Conservation (phyloP, 2,797 vertebrate genomes). For the Semotilus atromaculatus region DNA sequence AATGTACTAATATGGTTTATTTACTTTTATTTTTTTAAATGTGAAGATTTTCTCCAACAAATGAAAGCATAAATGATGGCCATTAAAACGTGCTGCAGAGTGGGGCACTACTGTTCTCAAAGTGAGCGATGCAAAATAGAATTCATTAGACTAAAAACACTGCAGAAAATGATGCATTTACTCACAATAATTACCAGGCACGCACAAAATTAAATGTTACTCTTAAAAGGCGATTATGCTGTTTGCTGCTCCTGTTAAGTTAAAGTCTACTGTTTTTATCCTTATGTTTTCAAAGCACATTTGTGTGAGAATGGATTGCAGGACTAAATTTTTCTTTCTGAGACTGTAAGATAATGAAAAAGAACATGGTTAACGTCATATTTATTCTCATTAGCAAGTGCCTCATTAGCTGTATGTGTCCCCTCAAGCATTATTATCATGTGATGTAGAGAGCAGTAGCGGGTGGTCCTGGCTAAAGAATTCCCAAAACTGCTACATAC, state of each 20-base stretch:
- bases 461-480: conserved; percentile 30
- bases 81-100: not conserved
- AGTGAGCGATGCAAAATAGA: not conserved
- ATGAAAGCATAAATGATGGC: not conserved
- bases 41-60: not conserved
- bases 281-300: conserved; percentile 16
- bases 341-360: not conserved
- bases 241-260: not conserved
- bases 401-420: conserved; percentile 9
- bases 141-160: conserved; percentile 15
- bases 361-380: not conserved
- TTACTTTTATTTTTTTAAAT: no score
- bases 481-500: not conserved
- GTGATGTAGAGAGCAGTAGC: conserved; percentile 10
- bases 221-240: conserved; percentile 36
- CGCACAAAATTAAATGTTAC: conserved; percentile 16
- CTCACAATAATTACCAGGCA: conserved; percentile 16
- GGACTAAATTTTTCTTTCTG: not conserved
- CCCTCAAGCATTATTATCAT: conserved; percentile 17
- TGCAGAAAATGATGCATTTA: conserved; percentile 5
- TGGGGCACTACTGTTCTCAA: not conserved
- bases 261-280: not conserved
- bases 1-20: not conserved
- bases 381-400: conserved; percentile 5
- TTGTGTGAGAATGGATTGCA: not conserved